Base-by-base conservation (phyloP, 1,140 invertebrate genomes). In the Eciton burchellii region DNA sequence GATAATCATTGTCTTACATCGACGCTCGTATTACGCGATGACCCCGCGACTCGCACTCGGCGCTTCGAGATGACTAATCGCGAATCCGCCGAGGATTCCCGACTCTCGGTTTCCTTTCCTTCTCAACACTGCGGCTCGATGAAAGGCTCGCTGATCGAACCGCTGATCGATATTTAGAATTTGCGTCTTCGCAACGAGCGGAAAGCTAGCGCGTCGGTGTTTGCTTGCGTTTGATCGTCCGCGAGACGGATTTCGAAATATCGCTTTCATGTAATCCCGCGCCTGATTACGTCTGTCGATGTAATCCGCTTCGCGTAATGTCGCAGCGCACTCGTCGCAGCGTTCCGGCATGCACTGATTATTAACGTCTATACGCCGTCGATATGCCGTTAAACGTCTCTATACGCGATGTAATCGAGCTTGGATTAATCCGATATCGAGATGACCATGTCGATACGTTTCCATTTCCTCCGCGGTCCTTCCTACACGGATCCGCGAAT, bases 1-100 rank as follows among this genome's bases (percentile, higher is more conserved):
- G 91, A 91, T 93, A 92, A 92, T 92, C 91, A 93, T 92, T 93
- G 91, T 93, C 90, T 92, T 91, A 91, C 89, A 91, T 89, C 88
- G 88, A 91, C 88, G 89, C 73, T 84, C 49, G 56, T 66, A 81
- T 85, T 74, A 54, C 73, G 62, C 85, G n/a, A 60, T 71, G 6
- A 63, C 41, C 41, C 47, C 56, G 21, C 12, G 14, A 35, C 24
- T 43, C n/a, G 12, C 49, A 26, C 54, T 41, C 24, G 26, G 16
- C 66, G 52, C 26, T 82, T 87, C 72, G 66, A 73, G 81, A n/a
- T n/a, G n/a, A 79, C 81, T 83, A 87, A 86, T 86, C 81, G 72
- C 65, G 57, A 84, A 79, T 77, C 71, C 59, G n/a, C 14, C 41
- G 68, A 41, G 68, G 60, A 83, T 60, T 83, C 79, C 82, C 72